These are phyloP conservation scores for Taeniopygia guttata DNA, from an alignment of 2,797 vertebrate species.

Conservation along the genomic window DNA sequence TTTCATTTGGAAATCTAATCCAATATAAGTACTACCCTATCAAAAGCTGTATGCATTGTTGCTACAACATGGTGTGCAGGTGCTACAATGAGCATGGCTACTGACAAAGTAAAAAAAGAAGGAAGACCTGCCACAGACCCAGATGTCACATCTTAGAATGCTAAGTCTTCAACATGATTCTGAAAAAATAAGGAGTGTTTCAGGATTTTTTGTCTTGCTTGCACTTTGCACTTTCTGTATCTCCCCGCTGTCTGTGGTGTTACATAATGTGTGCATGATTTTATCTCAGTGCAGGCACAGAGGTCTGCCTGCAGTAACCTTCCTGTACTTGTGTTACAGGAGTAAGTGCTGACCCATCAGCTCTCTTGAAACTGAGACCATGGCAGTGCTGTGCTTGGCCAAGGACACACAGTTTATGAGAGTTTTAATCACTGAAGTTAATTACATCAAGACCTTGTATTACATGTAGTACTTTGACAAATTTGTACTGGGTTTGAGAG, in stretches of 20 bases:
- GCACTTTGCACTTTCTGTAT: neutral
- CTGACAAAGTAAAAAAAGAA: neutral
- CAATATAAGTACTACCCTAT: neutral
- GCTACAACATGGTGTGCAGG: neutral
- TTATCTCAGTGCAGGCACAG: neutral
- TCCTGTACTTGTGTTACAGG: neutral
- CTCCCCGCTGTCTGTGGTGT: neutral
- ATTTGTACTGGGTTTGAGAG: neutral
- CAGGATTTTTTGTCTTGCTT: neutral
- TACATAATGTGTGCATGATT: neutral
- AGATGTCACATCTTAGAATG: neutral
- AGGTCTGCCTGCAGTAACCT: neutral
- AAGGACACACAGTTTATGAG: neutral
- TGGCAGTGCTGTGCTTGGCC: neutral
- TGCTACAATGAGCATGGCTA: neutral
- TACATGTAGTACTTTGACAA: neutral
- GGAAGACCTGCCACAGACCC: neutral
- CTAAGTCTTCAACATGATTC: neutral
- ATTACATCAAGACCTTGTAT: neutral
- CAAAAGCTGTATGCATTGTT: neutral
- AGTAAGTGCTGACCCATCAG: conserved; percentile 19
- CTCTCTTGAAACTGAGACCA: conserved; percentile 8
- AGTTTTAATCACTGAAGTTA: neutral
- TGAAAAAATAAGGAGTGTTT: neutral
- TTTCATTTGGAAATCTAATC: neutral